phyloP scores from a whole-genome alignment of 2,888 invertebrate genomes.

The Euzetes globulus region DNA sequence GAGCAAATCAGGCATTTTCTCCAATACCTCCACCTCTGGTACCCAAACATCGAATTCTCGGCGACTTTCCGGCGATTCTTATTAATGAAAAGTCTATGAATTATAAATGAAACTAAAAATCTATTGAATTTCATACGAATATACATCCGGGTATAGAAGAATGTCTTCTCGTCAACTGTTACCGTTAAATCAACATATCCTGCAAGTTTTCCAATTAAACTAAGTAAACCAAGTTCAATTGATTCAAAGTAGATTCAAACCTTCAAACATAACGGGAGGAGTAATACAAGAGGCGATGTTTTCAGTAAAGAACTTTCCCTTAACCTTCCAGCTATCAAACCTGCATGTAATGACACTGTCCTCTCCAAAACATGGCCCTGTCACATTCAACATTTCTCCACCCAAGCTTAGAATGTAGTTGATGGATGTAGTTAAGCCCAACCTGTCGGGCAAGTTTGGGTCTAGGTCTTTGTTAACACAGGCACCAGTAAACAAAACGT shows the following conservation, averaged over 20 bases:
- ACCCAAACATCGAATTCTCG: constrained; percentile 70
- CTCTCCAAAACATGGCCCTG: constrained; percentile 83
- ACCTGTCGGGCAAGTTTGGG: constrained; percentile 44
- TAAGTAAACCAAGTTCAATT: too few species aligned
- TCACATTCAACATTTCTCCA: constrained; percentile 89
- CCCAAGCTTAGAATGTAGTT: constrained; percentile 96
- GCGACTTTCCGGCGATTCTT: constrained; percentile 80
- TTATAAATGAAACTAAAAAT: neutral
- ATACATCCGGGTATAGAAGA: constrained; percentile 83
- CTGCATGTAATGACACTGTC: constrained; percentile 61
- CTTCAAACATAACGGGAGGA: constrained; percentile 75
- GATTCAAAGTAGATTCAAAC: too few species aligned
- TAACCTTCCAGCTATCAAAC: constrained; percentile 44
- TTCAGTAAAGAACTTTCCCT: constrained; percentile 48
- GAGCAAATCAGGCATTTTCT: constrained; percentile 61
- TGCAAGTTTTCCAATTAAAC: neutral
- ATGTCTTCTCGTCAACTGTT: constrained; percentile 68
- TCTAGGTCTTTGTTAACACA: constrained; percentile 54
- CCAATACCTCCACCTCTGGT: constrained; percentile 60
- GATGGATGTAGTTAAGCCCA: constrained; percentile 78
- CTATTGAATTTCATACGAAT: constrained; percentile 61
- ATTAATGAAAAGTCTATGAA: neutral
- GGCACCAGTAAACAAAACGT: constrained; percentile 82
- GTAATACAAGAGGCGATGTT: constrained; percentile 85
- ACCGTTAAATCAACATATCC: constrained; percentile 81